phyloP scores from a whole-genome alignment of 2,797 vertebrate genomes.

The Anguilla marmorata region DNA sequence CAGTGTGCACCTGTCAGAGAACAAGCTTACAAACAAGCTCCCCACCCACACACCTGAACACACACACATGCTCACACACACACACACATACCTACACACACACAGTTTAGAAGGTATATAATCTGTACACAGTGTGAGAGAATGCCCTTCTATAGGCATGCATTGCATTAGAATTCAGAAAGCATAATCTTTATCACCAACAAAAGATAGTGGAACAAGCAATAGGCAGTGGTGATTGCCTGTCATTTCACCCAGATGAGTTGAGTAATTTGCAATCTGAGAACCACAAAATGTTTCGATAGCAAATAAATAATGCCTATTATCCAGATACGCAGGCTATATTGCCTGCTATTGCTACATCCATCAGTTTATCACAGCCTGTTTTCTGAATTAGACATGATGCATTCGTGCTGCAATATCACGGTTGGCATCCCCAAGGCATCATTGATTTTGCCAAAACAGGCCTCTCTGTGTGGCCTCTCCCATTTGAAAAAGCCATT shows the following conservation, averaged over 20 bases:
- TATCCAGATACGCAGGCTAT: constrained; percentile 32
- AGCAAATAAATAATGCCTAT: constrained; percentile 37
- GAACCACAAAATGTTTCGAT: constrained; percentile 27
- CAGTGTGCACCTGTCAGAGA: no score
- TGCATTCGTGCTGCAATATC: constrained; percentile 38
- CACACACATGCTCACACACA: not conserved
- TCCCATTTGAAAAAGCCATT: constrained; percentile 28
- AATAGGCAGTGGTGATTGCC: constrained; percentile 37
- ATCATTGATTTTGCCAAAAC: constrained; percentile 58
- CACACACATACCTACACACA: not conserved
- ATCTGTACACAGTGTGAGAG: constrained; percentile 27
- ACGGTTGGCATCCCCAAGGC: constrained; percentile 26
- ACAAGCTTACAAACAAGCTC: not conserved
- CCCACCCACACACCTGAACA: not conserved
- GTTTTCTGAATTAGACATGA: constrained; percentile 42
- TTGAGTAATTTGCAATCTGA: constrained; percentile 37
- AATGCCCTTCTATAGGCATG: constrained; percentile 4
- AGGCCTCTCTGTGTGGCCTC: constrained; percentile 37
- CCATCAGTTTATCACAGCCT: constrained; percentile 32
- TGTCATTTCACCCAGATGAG: constrained; percentile 32
- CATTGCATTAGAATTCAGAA: not conserved
- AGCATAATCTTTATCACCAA: not conserved
- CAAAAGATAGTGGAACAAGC: constrained; percentile 15
- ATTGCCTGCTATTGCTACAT: constrained; percentile 16
- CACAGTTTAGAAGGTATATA: not conserved